A percentile compares a stretch with the other conserved stretches of the same genome.
Conservation (phyloP, 1,140 invertebrate species). For the Papilio helenus region DNA sequence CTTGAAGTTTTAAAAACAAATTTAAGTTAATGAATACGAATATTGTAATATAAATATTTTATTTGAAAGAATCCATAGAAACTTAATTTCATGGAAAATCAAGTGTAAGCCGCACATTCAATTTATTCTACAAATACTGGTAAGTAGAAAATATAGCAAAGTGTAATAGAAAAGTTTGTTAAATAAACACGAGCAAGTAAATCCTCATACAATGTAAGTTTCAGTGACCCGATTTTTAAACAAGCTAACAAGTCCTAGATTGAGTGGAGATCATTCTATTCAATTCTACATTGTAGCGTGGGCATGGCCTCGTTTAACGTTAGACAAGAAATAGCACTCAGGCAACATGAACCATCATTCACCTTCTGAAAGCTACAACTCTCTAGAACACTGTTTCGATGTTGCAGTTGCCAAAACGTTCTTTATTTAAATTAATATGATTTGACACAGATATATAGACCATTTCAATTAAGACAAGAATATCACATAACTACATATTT, state of each 20-base stretch:
- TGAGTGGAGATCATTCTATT: conserved; percentile 18
- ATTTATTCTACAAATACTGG: background rate
- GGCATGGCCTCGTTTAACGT: conserved; percentile 5
- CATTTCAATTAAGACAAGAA: background rate
- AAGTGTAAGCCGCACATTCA: background rate
- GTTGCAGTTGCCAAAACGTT: background rate
- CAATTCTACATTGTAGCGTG: conserved; percentile 26
- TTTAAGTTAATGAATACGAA: background rate
- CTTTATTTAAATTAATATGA: too few species aligned
- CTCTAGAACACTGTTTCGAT: background rate
- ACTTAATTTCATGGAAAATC: background rate
- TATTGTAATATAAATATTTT: background rate
- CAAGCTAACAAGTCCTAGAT: conserved; percentile 18
- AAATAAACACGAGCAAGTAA: background rate
- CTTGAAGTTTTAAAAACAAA: background rate
- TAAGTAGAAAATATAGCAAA: background rate
- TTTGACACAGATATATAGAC: too few species aligned
- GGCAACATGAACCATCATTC: background rate
- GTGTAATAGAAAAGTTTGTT: background rate
- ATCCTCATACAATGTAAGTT: background rate
- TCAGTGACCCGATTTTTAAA: conserved; percentile 13
- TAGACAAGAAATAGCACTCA: conserved; percentile 30
- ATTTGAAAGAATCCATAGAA: background rate
- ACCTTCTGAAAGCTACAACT: conserved; percentile 1
- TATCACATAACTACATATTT: background rate